Conservation (phyloP, 2,888 invertebrate species). For the Dolichomitus sp. region DNA sequence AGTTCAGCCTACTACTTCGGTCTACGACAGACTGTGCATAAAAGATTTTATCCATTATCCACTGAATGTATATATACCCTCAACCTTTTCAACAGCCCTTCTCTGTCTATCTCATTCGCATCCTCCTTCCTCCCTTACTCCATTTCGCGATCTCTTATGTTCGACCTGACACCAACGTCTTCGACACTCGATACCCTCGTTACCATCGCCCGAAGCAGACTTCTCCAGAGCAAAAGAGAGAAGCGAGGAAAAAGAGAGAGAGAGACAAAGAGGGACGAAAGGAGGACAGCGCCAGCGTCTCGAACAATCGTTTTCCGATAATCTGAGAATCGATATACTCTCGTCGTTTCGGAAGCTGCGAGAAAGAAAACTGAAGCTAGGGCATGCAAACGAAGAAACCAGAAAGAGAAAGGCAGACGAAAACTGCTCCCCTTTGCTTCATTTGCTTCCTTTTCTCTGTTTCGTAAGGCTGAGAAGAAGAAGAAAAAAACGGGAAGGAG, state of each 20-base stretch:
- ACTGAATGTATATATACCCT: neutral
- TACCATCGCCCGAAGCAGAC: slow-evolving; percentile 45
- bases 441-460: slow-evolving; percentile 15
- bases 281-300: slow-evolving; percentile 25
- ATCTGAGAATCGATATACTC: slow-evolving; percentile 62
- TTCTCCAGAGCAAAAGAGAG: slow-evolving; percentile 6
- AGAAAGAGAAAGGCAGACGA: slow-evolving; percentile 38
- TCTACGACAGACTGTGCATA: slow-evolving; percentile 7
- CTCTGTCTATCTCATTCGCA: slow-evolving; percentile 11
- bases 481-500: slow-evolving; percentile 22
- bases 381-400: slow-evolving; percentile 42
- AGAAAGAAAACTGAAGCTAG: slow-evolving; percentile 4
- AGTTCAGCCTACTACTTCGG: neutral
- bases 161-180: slow-evolving; percentile 41
- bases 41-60: slow-evolving; percentile 23
- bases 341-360: slow-evolving; percentile 27
- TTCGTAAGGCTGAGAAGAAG: slow-evolving; percentile 1
- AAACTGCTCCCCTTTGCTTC: slow-evolving; percentile 15
- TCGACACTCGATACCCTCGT: slow-evolving; percentile 62
- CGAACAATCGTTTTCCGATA: slow-evolving; percentile 68
- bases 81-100: slow-evolving; percentile 6
- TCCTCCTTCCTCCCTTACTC: slow-evolving; percentile 1
- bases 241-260: slow-evolving; percentile 12
- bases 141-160: slow-evolving; percentile 39
- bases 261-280: slow-evolving; percentile 24